Evolutionary conservation across 2,113 vertebrate genomes (phyloP), one percentile per base, ranked within the genome.

Genomic region (Gadus macrocephalus): DNA sequence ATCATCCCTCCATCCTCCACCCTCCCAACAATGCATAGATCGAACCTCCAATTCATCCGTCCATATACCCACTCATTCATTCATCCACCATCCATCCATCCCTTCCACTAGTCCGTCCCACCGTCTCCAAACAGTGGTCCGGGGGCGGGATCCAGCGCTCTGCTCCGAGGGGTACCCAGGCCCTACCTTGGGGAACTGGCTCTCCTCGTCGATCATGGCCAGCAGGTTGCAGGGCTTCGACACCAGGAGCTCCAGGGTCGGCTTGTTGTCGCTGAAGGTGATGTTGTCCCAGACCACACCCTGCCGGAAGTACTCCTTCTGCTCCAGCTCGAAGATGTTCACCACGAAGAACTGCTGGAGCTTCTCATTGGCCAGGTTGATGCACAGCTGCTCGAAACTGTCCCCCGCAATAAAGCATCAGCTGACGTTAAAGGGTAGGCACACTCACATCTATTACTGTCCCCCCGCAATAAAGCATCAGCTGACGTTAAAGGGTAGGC

Each of bases 311-410:
- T 98, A 99, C 76, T 98, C 96, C 62, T 96, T 89, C 77, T 99
- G 97, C 87, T 98, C 96, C 81, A 93, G 72, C 64, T 93, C 94
- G 89, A 99, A 98, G 83, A 99, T 85, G 1, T 97, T 94, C 8
- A 53, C 78, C 73, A 98, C 96, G 0, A 99, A 99, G 85, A 98
- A 96, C 87, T 99, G 96, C 88, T 99, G 97, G 71, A 99, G 92
- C 76, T 96, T 94, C 85, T 99, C 97, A 0, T 98, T 99, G 79
- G 96, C 97, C 15, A 95, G 94, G 69, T 99, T 99, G 81, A 98
- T 99, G 89, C 96, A 99, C 68, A 99, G 91, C 84, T 99, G 97
- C 87, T 98, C 96, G 20, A 99, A 99, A 87, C 97, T 98, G 88
- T 1, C 14, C 71, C 64, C 81, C 1, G 31, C 16, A 55, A 42